Evolutionary conservation across 2,888 invertebrate genomes (phyloP), one percentile per base, ranked within the genome.

Genomic region (Catocala sponsa): DNA sequence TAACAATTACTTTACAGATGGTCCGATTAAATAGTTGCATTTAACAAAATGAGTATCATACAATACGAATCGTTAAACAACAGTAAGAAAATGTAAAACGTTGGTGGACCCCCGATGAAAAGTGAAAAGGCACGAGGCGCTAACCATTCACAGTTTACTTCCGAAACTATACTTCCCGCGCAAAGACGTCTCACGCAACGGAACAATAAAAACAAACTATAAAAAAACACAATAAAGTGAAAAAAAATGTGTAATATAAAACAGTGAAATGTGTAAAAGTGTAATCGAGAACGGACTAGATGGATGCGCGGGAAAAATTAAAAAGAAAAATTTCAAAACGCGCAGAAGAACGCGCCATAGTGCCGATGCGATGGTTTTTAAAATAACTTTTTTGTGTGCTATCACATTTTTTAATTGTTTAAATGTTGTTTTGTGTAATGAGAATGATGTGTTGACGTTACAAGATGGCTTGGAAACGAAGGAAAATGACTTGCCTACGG

Each of bases 401-500:
- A 70, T 87, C 64, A 61, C 81, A 50, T 70, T 84, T 63, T 76
- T 85, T 66, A 72, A 79, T 85, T 72, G 70, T 85, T 68, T 75
- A 82, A 62, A 61, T 74, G 77, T 76, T 79, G 79, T 75, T 84
- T 73, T 63, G 71, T 83, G 76, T 86, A 83, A 78, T 61, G 91
- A 91, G 35, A 94, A 92, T 68, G 94, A 94, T 68, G 93, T 94
- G 25, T 86, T 94, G 69, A 94, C 92, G 0, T 82, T 94, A 47
- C 91, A 93, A 88, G 92, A 91, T 44, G 86, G 91, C 65, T 85
- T 94, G 70, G 91, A 92, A 61, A 71, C 86, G 7, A 85, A 85
- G 67, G 89, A 84, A 32, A 78, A 89, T 33, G 90, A 89, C 9
- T 79, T 85, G 9, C 82, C 88, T 2, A 85, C 91, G 9, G 94